A percentile compares a stretch with the other conserved stretches of the same genome.
phyloP scores from a whole-genome alignment of 2,888 invertebrate genomes.

The Pimpla rufipes region DNA sequence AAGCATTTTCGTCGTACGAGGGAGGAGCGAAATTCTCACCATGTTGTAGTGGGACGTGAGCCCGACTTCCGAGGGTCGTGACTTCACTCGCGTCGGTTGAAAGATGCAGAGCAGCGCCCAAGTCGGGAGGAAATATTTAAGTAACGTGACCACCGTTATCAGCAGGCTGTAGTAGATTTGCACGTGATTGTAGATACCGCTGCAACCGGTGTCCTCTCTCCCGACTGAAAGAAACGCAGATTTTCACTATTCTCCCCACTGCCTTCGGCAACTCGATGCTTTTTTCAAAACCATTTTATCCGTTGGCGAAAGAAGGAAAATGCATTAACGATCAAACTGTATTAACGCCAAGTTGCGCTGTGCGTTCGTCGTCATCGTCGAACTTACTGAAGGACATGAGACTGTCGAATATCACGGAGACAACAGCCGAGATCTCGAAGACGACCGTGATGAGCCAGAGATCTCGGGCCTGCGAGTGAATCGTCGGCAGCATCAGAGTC shows the following conservation, averaged over 20 bases:
- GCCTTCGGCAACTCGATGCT: too few relatives aligned
- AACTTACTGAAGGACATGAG: conserved; percentile 80
- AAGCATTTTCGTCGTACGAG: too few relatives aligned
- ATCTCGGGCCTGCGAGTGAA: conserved; percentile 85
- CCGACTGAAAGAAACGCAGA: conserved; percentile 78
- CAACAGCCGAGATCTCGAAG: conserved; percentile 86
- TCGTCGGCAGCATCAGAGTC: conserved; percentile 77
- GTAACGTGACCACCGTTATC: conserved; percentile 70
- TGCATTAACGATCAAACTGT: too few relatives aligned
- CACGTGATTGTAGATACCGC: conserved; percentile 83
- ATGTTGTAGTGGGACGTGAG: conserved; percentile 80
- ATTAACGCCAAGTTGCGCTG: too few relatives aligned
- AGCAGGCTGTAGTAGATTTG: conserved; percentile 82
- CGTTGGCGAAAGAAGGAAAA: too few relatives aligned
- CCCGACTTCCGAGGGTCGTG: conserved; percentile 80
- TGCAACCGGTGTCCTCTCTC: conserved; percentile 81
- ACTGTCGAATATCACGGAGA: conserved; percentile 80
- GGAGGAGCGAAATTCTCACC: conserved; percentile 68
- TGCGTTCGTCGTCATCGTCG: too few relatives aligned
- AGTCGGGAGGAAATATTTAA: conserved; percentile 79
- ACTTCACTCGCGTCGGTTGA: conserved; percentile 78
- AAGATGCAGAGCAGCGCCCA: conserved; percentile 80
- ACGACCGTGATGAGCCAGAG: conserved; percentile 86
- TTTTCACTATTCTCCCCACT: neutral
- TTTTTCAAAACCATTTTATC: too few relatives aligned